phyloP scores from a whole-genome alignment of 2,797 vertebrate genomes.

The Hylomyscus alleni region DNA sequence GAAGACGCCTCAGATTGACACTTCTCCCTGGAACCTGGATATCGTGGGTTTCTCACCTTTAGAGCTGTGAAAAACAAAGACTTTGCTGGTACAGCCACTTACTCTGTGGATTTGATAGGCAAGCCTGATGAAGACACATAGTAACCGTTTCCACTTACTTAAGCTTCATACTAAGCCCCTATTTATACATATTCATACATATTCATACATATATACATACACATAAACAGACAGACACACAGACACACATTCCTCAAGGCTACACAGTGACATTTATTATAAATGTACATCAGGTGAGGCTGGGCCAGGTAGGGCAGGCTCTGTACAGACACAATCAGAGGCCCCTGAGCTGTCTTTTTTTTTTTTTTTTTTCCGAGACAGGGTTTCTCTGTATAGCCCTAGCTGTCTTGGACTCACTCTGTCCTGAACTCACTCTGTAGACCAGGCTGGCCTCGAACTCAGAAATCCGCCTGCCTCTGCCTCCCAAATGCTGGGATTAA shows the following conservation, averaged over 20 bases:
- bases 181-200: neutral
- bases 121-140: neutral
- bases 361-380: too few species aligned
- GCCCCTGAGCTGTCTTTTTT: constrained; percentile 95
- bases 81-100: neutral
- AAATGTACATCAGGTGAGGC: constrained; percentile 39
- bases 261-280: constrained; percentile 67
- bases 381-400: too few species aligned
- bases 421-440: too few species aligned
- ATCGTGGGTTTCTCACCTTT: neutral
- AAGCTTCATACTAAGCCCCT: neutral
- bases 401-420: too few species aligned
- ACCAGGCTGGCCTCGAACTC: too few species aligned
- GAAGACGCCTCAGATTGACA: neutral
- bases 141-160: neutral
- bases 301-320: neutral
- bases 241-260: constrained; percentile 24
- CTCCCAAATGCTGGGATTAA: too few species aligned
- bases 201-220: neutral
- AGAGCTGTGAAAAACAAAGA: neutral
- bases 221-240: neutral
- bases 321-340: constrained; percentile 93
- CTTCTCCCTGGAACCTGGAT: neutral
- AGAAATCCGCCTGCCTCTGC: too few species aligned
- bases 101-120: neutral